A percentile compares a stretch with the other conserved stretches of the same genome.
Evolutionary conservation across 2,797 vertebrate species (phyloP).

Genomic region (Molossus alvarezi): DNA sequence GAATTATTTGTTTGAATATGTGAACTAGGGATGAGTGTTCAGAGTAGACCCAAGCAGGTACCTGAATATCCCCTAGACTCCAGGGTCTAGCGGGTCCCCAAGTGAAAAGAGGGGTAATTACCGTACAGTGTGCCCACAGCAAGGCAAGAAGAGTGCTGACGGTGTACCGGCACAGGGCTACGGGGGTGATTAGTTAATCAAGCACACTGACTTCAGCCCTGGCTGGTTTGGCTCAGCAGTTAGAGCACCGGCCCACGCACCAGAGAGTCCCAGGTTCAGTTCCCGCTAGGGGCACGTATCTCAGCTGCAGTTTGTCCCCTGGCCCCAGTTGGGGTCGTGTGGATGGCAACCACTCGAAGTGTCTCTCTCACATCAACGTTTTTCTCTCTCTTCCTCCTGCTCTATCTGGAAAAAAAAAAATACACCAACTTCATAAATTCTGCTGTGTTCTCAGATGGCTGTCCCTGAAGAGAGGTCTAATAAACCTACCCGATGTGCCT

Average conservation of each 20-base stretch:
- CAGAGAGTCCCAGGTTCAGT: no score
- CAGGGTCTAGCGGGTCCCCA: background rate
- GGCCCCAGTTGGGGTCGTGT: no score
- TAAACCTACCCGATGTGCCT: slow-evolving; percentile 39
- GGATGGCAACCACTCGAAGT: no score
- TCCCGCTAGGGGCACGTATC: no score
- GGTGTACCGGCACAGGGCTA: background rate
- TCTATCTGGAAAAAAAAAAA: no score
- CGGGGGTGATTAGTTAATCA: slow-evolving; percentile 45
- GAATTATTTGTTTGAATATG: slow-evolving; percentile 9
- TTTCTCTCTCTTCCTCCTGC: no score
- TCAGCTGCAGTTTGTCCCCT: no score
- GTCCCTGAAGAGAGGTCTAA: slow-evolving; percentile 52
- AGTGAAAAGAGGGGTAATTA: background rate
- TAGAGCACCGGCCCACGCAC: no score
- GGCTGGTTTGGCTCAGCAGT: no score
- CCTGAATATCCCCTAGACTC: background rate
- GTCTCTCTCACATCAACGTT: no score
- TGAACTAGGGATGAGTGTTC: background rate
- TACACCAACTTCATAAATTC: slow-evolving; percentile 40
- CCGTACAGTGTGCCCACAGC: background rate
- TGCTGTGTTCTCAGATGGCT: background rate
- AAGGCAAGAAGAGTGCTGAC: background rate
- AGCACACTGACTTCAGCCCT: background rate
- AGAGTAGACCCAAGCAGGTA: background rate